Base-by-base conservation (phyloP, 2,113 vertebrate genomes). In the Gambusia affinis region DNA sequence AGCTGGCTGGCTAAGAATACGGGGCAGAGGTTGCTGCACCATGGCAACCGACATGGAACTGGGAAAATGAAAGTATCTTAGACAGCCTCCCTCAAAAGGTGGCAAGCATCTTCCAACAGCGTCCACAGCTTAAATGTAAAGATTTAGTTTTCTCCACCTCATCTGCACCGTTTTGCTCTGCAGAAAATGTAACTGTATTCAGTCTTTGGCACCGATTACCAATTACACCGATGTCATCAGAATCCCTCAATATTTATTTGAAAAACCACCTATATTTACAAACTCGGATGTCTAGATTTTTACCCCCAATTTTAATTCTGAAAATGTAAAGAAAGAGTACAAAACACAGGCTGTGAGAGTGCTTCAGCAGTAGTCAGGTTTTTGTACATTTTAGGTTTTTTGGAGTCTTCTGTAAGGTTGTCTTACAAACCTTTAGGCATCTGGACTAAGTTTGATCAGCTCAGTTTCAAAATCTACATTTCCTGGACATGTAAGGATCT, bases 41-140 rank as follows among this genome's bases (percentile, higher is more conserved):
- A 12, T 75, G 78, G 29, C 75, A 82, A 72, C 33, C 78, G 42
- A 66, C 64, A 68, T 44, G 39, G 57, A 82, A 67, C 39, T 75
- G 15, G 15, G 60, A 64, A 75, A 14, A 73, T 70, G 27, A 51
- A 60, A 60, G 29, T n/a, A 0, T 76, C 60, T 81, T 33, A 54
- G 77, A 42, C 33, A 69, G 57, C 78, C 37, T 64, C 24, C 11
- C 2, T 47, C 28, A 33, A 67, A 62, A 31, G 4, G 70, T 42
- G 62, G 64, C 60, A 70, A 54, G 67, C 31, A 15, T 71, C 72
- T 51, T 74, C 5, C 19, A 75, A 42, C 35, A 33, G 37, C 33
- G 24, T 67, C 51, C 1, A 0, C 42, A 37, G 68, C 61, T 81
- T 39, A 68, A 71, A 64, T 68, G 33, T 75, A 72, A 30, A 71